A percentile compares a stretch with the other conserved stretches of the same genome.
Conservation (phyloP, 2,797 vertebrate genomes). For the Gymnothorax javanicus region DNA sequence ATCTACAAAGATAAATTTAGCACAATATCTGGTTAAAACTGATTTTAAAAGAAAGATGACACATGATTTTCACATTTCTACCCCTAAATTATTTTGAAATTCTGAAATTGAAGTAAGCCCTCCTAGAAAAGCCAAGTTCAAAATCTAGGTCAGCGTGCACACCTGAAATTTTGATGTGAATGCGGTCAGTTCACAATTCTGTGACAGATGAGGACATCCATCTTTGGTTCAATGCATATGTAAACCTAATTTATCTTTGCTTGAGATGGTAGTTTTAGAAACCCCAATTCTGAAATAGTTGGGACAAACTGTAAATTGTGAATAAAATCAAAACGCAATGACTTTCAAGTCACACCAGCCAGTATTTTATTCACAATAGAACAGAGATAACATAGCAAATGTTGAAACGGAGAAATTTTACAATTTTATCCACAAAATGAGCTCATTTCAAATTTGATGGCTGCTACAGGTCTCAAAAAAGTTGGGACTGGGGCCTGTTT, state of each 20-base stretch:
- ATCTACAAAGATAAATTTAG: background rate
- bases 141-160: background rate
- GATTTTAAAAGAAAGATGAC: background rate
- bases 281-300: too few relatives aligned
- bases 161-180: background rate
- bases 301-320: too few relatives aligned
- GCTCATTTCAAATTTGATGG: too few relatives aligned
- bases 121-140: background rate
- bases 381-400: too few relatives aligned
- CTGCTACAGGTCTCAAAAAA: too few relatives aligned
- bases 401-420: too few relatives aligned
- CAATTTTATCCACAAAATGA: too few relatives aligned
- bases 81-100: background rate
- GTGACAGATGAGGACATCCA: background rate
- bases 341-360: too few relatives aligned
- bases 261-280: too few relatives aligned
- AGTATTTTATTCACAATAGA: too few relatives aligned
- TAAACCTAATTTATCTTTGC: background rate
- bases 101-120: background rate
- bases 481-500: too few relatives aligned
- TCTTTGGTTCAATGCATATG: background rate
- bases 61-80: background rate
- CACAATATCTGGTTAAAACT: background rate
- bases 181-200: background rate
- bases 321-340: too few relatives aligned